Percentiles rank a stretch among this genome's conserved stretches.
These are phyloP conservation scores for Rhingia campestris DNA, from an alignment of 2,888 invertebrate species.

Conservation along the genomic window DNA sequence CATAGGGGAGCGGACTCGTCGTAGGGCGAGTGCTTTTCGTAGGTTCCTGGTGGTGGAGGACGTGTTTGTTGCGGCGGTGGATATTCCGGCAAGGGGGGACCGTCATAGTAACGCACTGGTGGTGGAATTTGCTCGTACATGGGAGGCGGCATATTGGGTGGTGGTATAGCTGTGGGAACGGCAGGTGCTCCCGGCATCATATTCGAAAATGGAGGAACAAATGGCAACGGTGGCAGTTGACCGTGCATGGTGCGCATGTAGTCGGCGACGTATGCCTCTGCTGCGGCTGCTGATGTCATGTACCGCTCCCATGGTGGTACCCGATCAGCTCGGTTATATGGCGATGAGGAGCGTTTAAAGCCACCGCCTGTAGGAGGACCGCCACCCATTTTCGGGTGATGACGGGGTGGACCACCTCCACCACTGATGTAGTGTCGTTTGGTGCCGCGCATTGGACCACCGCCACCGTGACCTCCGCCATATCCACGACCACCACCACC, in stretches of 20 bases:
- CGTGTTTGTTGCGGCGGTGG: slow-evolving; percentile 84
- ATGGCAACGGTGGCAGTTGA: slow-evolving; percentile 92
- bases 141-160: slow-evolving; percentile 85
- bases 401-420: slow-evolving; percentile 76
- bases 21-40: slow-evolving; percentile 90
- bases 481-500: slow-evolving; percentile 83
- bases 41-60: slow-evolving; percentile 84
- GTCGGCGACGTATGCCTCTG: slow-evolving; percentile 94
- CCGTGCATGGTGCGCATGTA: slow-evolving; percentile 95
- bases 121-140: slow-evolving; percentile 87
- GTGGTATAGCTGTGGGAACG: slow-evolving; percentile 80
- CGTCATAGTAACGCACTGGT: slow-evolving; percentile 93
- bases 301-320: slow-evolving; percentile 86
- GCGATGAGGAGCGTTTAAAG: slow-evolving; percentile 84
- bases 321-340: slow-evolving; percentile 84
- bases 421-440: slow-evolving; percentile 83
- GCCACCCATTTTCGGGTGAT: slow-evolving; percentile 76
- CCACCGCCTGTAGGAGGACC: slow-evolving; percentile 75
- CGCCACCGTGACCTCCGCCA: slow-evolving; percentile 79
- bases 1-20: slow-evolving; percentile 85
- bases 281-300: slow-evolving; percentile 86
- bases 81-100: slow-evolving; percentile 90
- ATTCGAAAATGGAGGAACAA: slow-evolving; percentile 88
- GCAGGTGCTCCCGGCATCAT: slow-evolving; percentile 87
- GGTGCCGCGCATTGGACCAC: slow-evolving; percentile 83